phyloP scores from a whole-genome alignment of 1,140 invertebrate species.

The Tachypleus tridentatus region DNA sequence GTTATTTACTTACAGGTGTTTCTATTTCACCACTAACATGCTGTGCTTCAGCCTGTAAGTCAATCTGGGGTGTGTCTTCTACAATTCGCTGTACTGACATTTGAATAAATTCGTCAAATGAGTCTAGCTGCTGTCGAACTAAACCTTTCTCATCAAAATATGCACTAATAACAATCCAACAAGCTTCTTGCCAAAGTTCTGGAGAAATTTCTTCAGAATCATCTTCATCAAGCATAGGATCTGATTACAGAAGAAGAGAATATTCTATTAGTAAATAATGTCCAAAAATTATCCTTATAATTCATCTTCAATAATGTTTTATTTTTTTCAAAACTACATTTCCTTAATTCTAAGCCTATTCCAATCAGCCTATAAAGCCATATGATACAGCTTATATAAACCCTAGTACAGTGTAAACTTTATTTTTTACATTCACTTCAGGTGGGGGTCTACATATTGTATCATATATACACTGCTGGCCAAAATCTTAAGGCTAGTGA shows the following conservation, averaged over 20 bases:
- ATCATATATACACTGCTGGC: too few relatives aligned
- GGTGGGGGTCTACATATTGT: too few relatives aligned
- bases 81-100: conserved; percentile 99
- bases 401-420: too few relatives aligned
- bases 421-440: too few relatives aligned
- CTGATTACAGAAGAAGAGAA: neutral
- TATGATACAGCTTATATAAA: too few relatives aligned
- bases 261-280: too few relatives aligned
- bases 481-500: too few relatives aligned
- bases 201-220: conserved; percentile 82
- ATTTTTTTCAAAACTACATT: too few relatives aligned
- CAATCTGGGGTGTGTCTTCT: conserved; percentile 94
- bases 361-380: too few relatives aligned
- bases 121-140: conserved; percentile 95
- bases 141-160: conserved; percentile 98
- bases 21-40: conserved; percentile 86
- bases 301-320: too few relatives aligned
- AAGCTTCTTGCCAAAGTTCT: conserved; percentile 98
- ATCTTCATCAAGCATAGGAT: conserved; percentile 34
- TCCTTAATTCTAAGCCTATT: too few relatives aligned
- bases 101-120: conserved; percentile 99
- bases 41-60: conserved; percentile 93
- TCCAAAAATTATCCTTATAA: too few relatives aligned
- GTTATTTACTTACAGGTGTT: conserved; percentile 53
- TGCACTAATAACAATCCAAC: conserved; percentile 98